Evolutionary conservation across 2,797 vertebrate genomes (phyloP).

Genomic region (Champsocephalus esox): DNA sequence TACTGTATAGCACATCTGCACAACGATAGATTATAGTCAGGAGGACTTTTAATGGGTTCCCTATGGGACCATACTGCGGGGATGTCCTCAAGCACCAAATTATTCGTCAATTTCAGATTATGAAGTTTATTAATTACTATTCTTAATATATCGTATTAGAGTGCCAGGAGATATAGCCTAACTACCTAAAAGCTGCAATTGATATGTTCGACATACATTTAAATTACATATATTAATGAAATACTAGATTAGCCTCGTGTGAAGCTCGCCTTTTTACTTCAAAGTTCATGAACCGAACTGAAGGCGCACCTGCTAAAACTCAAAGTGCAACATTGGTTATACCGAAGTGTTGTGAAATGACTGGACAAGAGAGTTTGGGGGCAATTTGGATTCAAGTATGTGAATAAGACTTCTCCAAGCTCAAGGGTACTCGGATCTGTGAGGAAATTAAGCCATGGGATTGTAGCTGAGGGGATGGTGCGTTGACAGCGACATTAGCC

Average conservation of each 20-base stretch:
- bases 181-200: conserved; percentile 65
- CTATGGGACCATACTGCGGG: conserved; percentile 64
- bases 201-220: conserved; percentile 69
- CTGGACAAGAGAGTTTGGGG: conserved; percentile 65
- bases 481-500: conserved; percentile 76
- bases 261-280: conserved; percentile 19
- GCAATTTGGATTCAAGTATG: conserved; percentile 74
- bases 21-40: conserved; percentile 64
- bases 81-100: conserved; percentile 79
- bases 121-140: conserved; percentile 82
- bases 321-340: conserved; percentile 59
- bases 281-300: conserved; percentile 35
- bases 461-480: conserved; percentile 63
- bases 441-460: conserved; percentile 76
- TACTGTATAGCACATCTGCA: conserved; percentile 44
- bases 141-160: conserved; percentile 79
- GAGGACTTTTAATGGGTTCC: conserved; percentile 68
- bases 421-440: conserved; percentile 74
- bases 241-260: conserved; percentile 34
- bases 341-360: conserved; percentile 71
- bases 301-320: conserved; percentile 47
- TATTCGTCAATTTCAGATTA: conserved; percentile 81
- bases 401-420: conserved; percentile 76
- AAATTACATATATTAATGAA: conserved; percentile 63
- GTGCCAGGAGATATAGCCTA: conserved; percentile 69